phyloP scores from a whole-genome alignment of 2,888 invertebrate genomes.

The Ennomos erosarius region DNA sequence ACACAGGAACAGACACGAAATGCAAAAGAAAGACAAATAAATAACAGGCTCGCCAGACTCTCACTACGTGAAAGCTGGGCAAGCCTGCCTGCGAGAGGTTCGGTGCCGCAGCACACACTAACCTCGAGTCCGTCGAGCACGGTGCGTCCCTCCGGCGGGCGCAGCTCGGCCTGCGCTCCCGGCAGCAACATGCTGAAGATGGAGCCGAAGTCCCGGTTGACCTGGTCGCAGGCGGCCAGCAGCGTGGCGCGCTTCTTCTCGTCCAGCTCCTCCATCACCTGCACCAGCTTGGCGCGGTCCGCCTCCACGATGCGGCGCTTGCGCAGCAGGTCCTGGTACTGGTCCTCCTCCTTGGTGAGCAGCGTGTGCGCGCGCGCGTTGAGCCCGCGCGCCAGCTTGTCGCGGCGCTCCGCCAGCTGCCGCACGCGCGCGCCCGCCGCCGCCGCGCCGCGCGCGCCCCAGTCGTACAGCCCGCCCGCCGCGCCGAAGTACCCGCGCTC shows the following conservation, averaged over 20 bases:
- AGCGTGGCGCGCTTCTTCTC: constrained; percentile 95
- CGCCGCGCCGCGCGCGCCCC: constrained; percentile 73
- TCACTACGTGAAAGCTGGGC: too few species aligned
- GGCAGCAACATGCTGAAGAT: constrained; percentile 97
- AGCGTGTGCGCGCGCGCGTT: constrained; percentile 93
- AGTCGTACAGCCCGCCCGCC: constrained; percentile 89
- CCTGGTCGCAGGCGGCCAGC: constrained; percentile 92
- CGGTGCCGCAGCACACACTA: constrained; percentile 30
- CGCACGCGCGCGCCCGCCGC: constrained; percentile 78
- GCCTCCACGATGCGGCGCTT: constrained; percentile 90
- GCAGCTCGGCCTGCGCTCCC: constrained; percentile 94
- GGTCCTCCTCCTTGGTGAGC: constrained; percentile 93
- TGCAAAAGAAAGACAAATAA: too few species aligned
- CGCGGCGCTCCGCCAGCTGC: constrained; percentile 86
- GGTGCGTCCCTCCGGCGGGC: constrained; percentile 89
- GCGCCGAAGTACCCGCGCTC: constrained; percentile 92
- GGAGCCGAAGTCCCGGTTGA: constrained; percentile 96
- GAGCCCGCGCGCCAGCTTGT: constrained; percentile 86
- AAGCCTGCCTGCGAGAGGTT: not conserved
- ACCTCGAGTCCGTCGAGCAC: constrained; percentile 96
- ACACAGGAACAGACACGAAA: too few species aligned
- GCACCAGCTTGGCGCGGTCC: constrained; percentile 89
- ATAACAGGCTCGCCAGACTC: too few species aligned
- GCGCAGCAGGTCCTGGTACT: constrained; percentile 89
- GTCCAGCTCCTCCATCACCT: constrained; percentile 95